Conservation (phyloP, 2,888 invertebrate genomes). For the Yponomeuta cagnagella region DNA sequence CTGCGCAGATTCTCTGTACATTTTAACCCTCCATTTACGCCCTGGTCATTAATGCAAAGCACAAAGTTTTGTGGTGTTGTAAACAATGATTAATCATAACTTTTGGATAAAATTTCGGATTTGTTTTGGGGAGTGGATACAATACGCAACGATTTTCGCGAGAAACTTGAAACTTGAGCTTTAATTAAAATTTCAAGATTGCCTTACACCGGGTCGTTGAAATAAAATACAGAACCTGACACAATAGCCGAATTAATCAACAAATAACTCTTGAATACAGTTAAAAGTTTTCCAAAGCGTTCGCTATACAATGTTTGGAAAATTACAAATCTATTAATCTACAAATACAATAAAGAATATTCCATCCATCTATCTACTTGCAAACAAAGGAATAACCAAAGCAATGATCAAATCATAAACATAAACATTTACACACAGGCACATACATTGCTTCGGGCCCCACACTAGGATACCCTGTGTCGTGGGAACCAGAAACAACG, state of each 20-base stretch:
- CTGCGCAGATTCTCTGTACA: constrained; percentile 17
- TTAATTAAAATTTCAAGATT: not conserved
- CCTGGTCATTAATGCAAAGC: constrained; percentile 14
- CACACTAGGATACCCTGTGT: no score
- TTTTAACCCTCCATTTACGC: constrained; percentile 12
- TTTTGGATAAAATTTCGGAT: constrained; percentile 11
- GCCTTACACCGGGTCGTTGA: not conserved
- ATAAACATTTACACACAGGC: no score
- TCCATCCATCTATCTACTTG: not conserved
- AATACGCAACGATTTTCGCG: not conserved
- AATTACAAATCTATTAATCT: no score
- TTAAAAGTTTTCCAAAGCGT: not conserved
- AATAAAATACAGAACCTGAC: not conserved
- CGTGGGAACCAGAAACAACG: no score
- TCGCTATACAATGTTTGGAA: not conserved
- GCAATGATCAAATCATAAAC: no score
- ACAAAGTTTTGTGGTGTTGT: constrained; percentile 12
- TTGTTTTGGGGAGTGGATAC: not conserved
- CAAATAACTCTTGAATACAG: not conserved
- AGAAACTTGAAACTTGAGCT: not conserved
- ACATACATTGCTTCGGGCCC: no score
- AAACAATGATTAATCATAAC: constrained; percentile 14
- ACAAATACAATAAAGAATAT: no score
- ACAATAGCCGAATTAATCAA: not conserved
- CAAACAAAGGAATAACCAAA: not conserved